Percentiles rank a stretch among this genome's conserved stretches.
phyloP scores from a whole-genome alignment of 2,113 vertebrate species.

The Neodontobutis hainanensis region DNA sequence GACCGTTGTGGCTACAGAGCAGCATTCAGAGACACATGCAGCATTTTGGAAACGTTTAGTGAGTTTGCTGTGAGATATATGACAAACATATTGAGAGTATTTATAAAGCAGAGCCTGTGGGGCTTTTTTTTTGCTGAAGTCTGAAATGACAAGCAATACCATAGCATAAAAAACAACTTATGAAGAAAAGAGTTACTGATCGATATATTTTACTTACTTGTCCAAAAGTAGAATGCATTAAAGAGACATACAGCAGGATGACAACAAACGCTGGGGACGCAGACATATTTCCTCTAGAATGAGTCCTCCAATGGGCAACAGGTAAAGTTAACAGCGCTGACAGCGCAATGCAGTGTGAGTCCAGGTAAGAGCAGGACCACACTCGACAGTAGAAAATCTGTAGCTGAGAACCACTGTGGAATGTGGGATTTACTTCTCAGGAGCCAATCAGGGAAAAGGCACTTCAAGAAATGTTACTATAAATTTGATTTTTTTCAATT shows the following conservation, averaged over 20 bases:
- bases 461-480: slow-evolving; percentile 52
- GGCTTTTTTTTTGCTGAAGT: slow-evolving; percentile 18
- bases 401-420: slow-evolving; percentile 46
- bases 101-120: slow-evolving; percentile 23
- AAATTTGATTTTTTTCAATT: slow-evolving; percentile 55
- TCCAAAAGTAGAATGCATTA: slow-evolving; percentile 49
- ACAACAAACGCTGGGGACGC: slow-evolving; percentile 41
- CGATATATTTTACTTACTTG: slow-evolving; percentile 69
- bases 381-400: slow-evolving; percentile 50
- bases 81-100: slow-evolving; percentile 29
- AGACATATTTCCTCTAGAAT: slow-evolving; percentile 63
- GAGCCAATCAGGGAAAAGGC: slow-evolving; percentile 69
- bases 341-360: slow-evolving; percentile 18
- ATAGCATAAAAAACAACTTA: not conserved
- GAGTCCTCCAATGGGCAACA: slow-evolving; percentile 11
- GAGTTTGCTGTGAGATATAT: slow-evolving; percentile 25
- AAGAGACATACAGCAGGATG: slow-evolving; percentile 61
- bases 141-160: not conserved
- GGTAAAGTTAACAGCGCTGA: slow-evolving; percentile 18
- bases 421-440: slow-evolving; percentile 60
- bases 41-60: slow-evolving; percentile 26
- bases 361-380: slow-evolving; percentile 52
- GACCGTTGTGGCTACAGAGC: slow-evolving; percentile 7
- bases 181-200: not conserved
- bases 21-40: slow-evolving; percentile 17